A percentile compares a stretch with the other conserved stretches of the same genome.
These are phyloP conservation scores for Malacoraja senta DNA, from an alignment of 2,797 vertebrate genomes.

Conservation along the genomic window DNA sequence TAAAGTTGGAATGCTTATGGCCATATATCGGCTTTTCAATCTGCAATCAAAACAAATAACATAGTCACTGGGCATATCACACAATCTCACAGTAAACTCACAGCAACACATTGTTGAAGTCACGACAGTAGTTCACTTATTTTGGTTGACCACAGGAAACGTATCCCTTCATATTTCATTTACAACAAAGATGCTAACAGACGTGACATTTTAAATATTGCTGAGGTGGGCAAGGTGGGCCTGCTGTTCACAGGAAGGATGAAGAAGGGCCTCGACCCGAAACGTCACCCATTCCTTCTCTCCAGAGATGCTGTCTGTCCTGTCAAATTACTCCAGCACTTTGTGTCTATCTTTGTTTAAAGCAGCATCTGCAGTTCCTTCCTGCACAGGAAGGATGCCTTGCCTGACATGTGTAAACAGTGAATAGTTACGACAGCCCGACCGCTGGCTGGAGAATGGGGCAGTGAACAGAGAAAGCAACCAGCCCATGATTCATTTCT, in stretches of 20 bases:
- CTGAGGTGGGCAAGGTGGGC: neutral
- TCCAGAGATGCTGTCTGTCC: too few species aligned
- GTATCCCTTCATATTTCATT: neutral
- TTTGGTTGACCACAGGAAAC: neutral
- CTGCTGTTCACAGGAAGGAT: neutral
- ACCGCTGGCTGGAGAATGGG: neutral
- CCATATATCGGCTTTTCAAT: slow-evolving; percentile 69
- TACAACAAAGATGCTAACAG: neutral
- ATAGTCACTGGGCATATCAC: neutral
- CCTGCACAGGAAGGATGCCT: neutral
- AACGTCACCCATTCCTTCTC: too few species aligned
- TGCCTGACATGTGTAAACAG: neutral
- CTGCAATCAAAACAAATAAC: slow-evolving; percentile 45
- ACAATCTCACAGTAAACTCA: neutral
- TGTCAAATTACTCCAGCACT: too few species aligned
- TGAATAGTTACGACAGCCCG: neutral
- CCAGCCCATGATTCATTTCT: neutral
- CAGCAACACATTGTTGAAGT: neutral
- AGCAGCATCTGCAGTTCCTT: too few species aligned
- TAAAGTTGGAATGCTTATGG: slow-evolving; percentile 61
- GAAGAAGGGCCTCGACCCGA: too few species aligned
- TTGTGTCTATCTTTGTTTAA: too few species aligned
- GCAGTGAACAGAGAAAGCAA: neutral
- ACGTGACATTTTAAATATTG: neutral
- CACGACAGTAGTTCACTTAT: neutral